Evolutionary conservation across 2,888 invertebrate genomes (phyloP).

Genomic region (Steromphala cineraria): DNA sequence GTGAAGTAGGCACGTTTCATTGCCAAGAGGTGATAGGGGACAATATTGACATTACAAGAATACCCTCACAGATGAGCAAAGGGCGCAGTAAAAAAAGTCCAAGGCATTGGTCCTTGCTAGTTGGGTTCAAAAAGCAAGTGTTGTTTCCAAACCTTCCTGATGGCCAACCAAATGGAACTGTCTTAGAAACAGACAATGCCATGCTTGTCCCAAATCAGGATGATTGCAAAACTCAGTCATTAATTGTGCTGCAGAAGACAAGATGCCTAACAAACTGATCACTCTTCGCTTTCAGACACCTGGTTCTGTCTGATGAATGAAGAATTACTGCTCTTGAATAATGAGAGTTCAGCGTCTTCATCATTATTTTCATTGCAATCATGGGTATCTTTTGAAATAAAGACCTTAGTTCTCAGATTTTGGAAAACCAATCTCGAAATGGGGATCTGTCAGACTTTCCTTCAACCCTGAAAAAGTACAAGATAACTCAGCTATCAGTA

Average conservation of each 20-base stretch:
- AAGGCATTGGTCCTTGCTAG: slow-evolving; percentile 21
- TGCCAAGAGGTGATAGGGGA: slow-evolving; percentile 28
- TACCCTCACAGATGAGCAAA: slow-evolving; percentile 19
- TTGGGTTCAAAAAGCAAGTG: slow-evolving; percentile 4
- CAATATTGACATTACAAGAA: too few relatives aligned
- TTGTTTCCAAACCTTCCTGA: neutral
- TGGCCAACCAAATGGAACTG: neutral
- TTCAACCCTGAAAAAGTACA: too few relatives aligned
- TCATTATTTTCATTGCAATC: slow-evolving; percentile 27
- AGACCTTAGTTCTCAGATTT: too few relatives aligned
- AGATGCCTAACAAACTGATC: slow-evolving; percentile 19
- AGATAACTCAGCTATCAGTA: too few relatives aligned
- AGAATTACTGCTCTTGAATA: neutral
- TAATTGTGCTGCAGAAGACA: too few relatives aligned
- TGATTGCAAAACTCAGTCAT: slow-evolving; percentile 6
- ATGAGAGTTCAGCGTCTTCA: slow-evolving; percentile 15
- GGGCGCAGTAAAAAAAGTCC: slow-evolving; percentile 1
- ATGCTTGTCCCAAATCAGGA: slow-evolving; percentile 14
- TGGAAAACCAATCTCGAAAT: too few relatives aligned
- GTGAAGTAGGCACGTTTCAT: neutral
- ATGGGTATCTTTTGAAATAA: too few relatives aligned
- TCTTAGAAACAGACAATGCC: neutral
- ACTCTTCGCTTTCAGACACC: neutral
- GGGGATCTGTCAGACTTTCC: too few relatives aligned
- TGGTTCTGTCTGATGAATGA: slow-evolving; percentile 17